phyloP scores from a whole-genome alignment of 2,113 vertebrate species.

The Megaleporinus macrocephalus region DNA sequence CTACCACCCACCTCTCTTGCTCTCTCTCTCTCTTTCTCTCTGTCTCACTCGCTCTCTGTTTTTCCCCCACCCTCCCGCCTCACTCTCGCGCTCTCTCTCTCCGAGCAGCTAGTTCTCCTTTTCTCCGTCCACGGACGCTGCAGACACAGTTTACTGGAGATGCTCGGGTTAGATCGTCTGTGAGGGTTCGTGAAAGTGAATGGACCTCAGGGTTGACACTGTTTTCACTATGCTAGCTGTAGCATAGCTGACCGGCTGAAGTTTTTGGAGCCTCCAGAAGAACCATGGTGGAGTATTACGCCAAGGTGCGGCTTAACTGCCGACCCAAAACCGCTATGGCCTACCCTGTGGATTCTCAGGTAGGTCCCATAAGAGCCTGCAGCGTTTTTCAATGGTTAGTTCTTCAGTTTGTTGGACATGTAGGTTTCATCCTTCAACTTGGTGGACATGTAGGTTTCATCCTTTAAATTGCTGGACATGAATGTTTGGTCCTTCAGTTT shows the following conservation, averaged over 20 bases:
- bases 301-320: slow-evolving; percentile 37
- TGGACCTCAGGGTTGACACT: background rate
- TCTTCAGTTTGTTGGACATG: background rate
- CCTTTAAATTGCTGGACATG: too few species aligned
- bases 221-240: background rate
- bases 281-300: slow-evolving; percentile 56
- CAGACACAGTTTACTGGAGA: slow-evolving; percentile 52
- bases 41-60: background rate
- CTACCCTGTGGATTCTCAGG: slow-evolving; percentile 47
- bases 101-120: slow-evolving; percentile 72
- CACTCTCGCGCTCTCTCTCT: slow-evolving; percentile 18
- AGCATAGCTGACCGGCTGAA: slow-evolving; percentile 8
- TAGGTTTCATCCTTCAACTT: background rate
- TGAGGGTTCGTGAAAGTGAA: background rate
- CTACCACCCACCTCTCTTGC: background rate
- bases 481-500: too few species aligned
- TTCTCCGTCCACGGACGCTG: slow-evolving; percentile 60
- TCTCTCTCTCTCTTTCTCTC: background rate
- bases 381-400: background rate
- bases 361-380: slow-evolving; percentile 5
- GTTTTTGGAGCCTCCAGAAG: slow-evolving; percentile 2
- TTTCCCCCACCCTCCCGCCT: background rate
- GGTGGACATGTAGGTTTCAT: background rate
- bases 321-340: slow-evolving; percentile 44
- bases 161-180: background rate